Percentiles rank a stretch among this genome's conserved stretches.
phyloP scores from a whole-genome alignment of 2,888 invertebrate genomes.

The Altica lythri region DNA sequence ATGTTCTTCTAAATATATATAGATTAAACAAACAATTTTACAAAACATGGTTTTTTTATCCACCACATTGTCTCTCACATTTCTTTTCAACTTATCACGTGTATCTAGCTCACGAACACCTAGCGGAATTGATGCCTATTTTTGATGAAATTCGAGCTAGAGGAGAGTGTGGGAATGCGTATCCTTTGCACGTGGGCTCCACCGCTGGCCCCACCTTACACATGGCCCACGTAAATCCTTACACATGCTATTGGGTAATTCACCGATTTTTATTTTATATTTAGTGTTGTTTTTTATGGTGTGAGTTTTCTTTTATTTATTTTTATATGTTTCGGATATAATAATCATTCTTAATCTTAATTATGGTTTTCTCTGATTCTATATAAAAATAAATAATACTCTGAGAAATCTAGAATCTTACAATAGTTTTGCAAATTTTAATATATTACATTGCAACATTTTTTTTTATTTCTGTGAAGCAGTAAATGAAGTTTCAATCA shows the following conservation, averaged over 20 bases:
- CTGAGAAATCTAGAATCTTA: no score
- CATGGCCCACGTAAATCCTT: constrained; percentile 62
- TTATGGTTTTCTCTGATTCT: no score
- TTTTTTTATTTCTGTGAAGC: no score
- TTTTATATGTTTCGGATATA: no score
- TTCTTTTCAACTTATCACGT: constrained; percentile 30
- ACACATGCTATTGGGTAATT: constrained; percentile 77
- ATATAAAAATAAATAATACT: no score
- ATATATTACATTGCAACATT: no score
- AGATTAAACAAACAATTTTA: neutral
- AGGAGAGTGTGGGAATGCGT: constrained; percentile 89
- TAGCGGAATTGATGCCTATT: constrained; percentile 94
- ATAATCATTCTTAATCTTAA: no score
- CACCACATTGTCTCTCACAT: constrained; percentile 9
- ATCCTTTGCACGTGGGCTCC: constrained; percentile 84
- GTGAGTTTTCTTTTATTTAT: no score
- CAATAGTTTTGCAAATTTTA: no score
- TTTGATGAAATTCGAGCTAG: constrained; percentile 91
- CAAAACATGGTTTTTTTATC: neutral
- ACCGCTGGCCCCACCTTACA: constrained; percentile 69
- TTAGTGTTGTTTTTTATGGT: constrained; percentile 20
- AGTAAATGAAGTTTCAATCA: no score
- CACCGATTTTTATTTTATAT: constrained; percentile 25
- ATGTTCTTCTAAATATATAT: no score
- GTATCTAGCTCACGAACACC: constrained; percentile 84